These are phyloP conservation scores for Eilema depressum DNA, from an alignment of 2,888 invertebrate species.

Conservation along the genomic window DNA sequence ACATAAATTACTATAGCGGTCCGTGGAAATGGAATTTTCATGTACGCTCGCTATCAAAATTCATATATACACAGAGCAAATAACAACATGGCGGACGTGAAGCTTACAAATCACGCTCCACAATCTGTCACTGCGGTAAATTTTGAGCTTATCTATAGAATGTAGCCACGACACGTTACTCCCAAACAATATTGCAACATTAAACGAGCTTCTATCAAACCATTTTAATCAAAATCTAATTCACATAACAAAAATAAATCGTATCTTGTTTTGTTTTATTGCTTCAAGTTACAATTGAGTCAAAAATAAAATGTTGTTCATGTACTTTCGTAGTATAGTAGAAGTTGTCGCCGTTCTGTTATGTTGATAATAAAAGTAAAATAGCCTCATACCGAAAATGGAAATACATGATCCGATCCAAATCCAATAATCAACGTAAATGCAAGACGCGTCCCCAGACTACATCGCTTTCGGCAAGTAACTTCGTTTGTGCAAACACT, in stretches of 20 bases:
- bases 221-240: slow-evolving; percentile 22
- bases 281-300: slow-evolving; percentile 13
- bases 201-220: slow-evolving; percentile 27
- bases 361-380: slow-evolving; percentile 36
- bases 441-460: slow-evolving; percentile 61
- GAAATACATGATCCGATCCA: slow-evolving; percentile 65
- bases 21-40: slow-evolving; percentile 51
- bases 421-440: slow-evolving; percentile 72
- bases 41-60: slow-evolving; percentile 51
- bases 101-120: slow-evolving; percentile 52
- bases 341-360: neutral
- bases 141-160: slow-evolving; percentile 50
- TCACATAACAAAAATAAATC: slow-evolving; percentile 9
- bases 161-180: slow-evolving; percentile 36
- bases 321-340: neutral
- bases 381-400: slow-evolving; percentile 41
- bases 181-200: slow-evolving; percentile 40
- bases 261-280: slow-evolving; percentile 1
- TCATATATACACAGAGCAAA: slow-evolving; percentile 53
- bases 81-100: slow-evolving; percentile 33
- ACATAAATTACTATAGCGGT: slow-evolving; percentile 49
- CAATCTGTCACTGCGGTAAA: slow-evolving; percentile 47
- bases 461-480: slow-evolving; percentile 68
- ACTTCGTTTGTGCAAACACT: slow-evolving; percentile 75
- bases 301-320: slow-evolving; percentile 16